A percentile compares a stretch with the other conserved stretches of the same genome.
These are phyloP conservation scores for Stichodactyla helianthus DNA, from an alignment of 64 coral and sea anemone species.

Conservation along the genomic window DNA sequence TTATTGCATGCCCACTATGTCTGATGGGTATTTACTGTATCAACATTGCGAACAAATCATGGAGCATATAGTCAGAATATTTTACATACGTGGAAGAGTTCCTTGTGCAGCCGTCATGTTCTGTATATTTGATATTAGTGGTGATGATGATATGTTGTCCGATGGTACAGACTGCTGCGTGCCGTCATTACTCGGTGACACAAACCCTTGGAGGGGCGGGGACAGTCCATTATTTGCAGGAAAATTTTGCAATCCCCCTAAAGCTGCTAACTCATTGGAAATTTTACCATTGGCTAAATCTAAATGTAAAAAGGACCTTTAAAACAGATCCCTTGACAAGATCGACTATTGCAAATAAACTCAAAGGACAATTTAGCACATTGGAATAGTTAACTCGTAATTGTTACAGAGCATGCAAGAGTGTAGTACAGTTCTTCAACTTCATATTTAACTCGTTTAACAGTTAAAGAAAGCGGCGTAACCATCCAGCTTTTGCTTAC, in stretches of 20 bases:
- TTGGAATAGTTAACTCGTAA: no score
- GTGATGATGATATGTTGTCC: background rate
- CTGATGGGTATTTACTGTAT: no score
- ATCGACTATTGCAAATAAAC: no score
- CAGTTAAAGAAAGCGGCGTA: background rate
- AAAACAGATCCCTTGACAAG: no score
- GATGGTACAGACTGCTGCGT: background rate
- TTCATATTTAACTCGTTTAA: no score
- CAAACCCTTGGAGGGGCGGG: background rate
- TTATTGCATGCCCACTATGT: no score
- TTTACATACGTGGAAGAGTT: background rate
- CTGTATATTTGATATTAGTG: background rate
- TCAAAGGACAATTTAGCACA: no score
- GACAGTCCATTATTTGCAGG: background rate
- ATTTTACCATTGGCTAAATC: slow-evolving; percentile 13
- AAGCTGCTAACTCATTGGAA: slow-evolving; percentile 3
- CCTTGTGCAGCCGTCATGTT: background rate
- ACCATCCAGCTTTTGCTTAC: background rate
- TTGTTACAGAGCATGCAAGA: no score
- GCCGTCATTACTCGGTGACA: background rate
- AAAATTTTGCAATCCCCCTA: background rate
- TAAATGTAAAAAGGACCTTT: background rate
- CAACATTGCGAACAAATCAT: no score
- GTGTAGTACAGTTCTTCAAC: no score
- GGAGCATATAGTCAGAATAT: no score